These are phyloP conservation scores for Monopterus albus DNA, from an alignment of 2,113 vertebrate genomes.

Conservation along the genomic window DNA sequence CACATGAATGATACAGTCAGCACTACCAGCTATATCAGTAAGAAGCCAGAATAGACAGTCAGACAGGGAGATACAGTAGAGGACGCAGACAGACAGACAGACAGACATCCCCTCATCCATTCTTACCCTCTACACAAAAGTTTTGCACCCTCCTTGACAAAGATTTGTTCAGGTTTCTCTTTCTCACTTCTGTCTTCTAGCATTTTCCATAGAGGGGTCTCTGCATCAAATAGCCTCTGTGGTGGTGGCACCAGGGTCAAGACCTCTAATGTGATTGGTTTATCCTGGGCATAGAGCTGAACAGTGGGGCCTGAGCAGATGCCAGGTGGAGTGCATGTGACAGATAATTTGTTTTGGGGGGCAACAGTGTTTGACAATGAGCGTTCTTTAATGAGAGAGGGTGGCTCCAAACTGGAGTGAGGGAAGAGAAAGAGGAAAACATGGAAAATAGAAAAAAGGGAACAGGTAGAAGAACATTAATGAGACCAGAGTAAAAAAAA, in stretches of 20 bases:
- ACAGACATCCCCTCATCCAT: constrained; percentile 35
- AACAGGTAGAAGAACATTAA: neutral
- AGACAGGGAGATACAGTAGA: constrained; percentile 12
- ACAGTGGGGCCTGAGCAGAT: constrained; percentile 15
- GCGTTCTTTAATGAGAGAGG: constrained; percentile 38
- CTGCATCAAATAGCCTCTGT: constrained; percentile 53
- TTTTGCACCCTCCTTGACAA: constrained; percentile 45
- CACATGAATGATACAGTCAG: constrained; percentile 10
- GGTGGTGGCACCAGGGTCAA: constrained; percentile 38
- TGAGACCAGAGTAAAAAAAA: neutral
- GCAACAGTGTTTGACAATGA: constrained; percentile 52
- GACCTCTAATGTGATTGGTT: constrained; percentile 50
- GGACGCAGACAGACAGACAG: constrained; percentile 27
- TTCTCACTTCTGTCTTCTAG: constrained; percentile 67
- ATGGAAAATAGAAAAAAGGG: neutral
- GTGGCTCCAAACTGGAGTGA: constrained; percentile 52
- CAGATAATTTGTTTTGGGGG: constrained; percentile 40
- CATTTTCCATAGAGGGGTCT: constrained; percentile 75
- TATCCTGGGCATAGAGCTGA: constrained; percentile 32
- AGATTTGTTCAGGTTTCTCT: constrained; percentile 46
- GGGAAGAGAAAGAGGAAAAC: constrained; percentile 21
- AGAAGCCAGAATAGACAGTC: neutral
- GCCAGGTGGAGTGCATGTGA: constrained; percentile 18
- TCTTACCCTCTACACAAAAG: constrained; percentile 77
- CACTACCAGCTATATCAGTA: neutral